Evolutionary conservation across 1,140 invertebrate species (phyloP).

Genomic region (Psilanteris sp.): DNA sequence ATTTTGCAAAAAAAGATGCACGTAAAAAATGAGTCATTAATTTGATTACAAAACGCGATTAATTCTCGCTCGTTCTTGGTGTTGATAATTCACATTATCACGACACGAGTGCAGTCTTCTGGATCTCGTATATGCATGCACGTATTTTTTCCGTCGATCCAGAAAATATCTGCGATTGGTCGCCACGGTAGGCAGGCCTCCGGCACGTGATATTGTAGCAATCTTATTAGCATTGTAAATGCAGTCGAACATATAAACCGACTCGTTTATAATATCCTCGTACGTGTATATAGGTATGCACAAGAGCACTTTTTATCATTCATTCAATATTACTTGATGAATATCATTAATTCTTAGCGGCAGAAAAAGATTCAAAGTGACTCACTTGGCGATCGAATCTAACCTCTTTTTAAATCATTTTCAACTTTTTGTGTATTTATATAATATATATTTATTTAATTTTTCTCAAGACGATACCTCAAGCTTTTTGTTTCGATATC

Average conservation of each 20-base stretch:
- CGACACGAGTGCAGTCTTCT: slow-evolving; percentile 46
- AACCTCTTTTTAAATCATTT: slow-evolving; percentile 26
- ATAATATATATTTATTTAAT: too few species aligned
- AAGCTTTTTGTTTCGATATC: not conserved
- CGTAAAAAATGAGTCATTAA: slow-evolving; percentile 32
- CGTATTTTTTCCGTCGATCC: slow-evolving; percentile 51
- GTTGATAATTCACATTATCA: slow-evolving; percentile 34
- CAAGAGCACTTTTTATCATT: slow-evolving; percentile 38
- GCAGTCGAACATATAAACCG: slow-evolving; percentile 48
- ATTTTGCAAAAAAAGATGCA: slow-evolving; percentile 6
- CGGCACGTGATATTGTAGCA: slow-evolving; percentile 64
- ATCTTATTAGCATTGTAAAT: slow-evolving; percentile 67
- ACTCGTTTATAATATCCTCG: slow-evolving; percentile 52
- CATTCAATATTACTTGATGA: slow-evolving; percentile 48
- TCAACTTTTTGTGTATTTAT: slow-evolving; percentile 3
- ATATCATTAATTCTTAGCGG: slow-evolving; percentile 46
- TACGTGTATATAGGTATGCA: slow-evolving; percentile 46
- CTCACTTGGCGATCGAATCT: slow-evolving; percentile 20
- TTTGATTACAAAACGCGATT: slow-evolving; percentile 44
- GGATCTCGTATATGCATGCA: slow-evolving; percentile 45
- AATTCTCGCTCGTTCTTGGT: slow-evolving; percentile 36
- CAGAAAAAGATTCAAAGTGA: slow-evolving; percentile 38
- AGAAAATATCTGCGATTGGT: slow-evolving; percentile 58
- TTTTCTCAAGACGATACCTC: too few species aligned
- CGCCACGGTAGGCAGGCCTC: slow-evolving; percentile 60